Evolutionary conservation across 2,797 vertebrate genomes (phyloP).

Genomic region (Capromys pilorides): DNA sequence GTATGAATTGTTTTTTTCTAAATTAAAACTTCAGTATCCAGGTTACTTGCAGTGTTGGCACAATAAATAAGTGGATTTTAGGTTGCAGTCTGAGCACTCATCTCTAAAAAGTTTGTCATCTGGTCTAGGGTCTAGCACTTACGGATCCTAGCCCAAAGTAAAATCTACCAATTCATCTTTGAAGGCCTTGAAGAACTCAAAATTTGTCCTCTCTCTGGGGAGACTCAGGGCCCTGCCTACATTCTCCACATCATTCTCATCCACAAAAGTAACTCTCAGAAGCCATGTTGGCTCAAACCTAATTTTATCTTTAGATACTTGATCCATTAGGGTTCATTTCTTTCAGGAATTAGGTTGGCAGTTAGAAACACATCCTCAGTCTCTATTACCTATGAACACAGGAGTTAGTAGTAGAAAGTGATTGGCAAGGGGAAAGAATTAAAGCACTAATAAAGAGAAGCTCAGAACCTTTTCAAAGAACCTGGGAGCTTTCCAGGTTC

Average conservation of each 20-base stretch:
- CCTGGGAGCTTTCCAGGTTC: not conserved
- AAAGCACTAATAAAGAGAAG: not conserved
- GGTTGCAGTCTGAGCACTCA: not conserved
- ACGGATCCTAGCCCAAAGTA: not conserved
- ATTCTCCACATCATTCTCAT: not conserved
- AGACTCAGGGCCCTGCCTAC: not conserved
- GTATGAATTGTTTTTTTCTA: not conserved
- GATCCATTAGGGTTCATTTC: slow-evolving; percentile 43
- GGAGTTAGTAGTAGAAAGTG: not conserved
- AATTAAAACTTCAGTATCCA: not conserved
- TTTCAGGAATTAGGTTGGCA: slow-evolving; percentile 37
- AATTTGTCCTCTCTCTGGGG: not conserved
- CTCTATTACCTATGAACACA: slow-evolving; percentile 5
- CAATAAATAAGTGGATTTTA: not conserved
- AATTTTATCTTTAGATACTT: not conserved
- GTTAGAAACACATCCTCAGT: slow-evolving; percentile 37
- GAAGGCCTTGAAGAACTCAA: not conserved
- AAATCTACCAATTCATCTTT: not conserved
- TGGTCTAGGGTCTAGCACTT: not conserved
- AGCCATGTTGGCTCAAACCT: not conserved
- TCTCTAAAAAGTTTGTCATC: not conserved
- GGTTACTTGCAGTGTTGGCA: not conserved
- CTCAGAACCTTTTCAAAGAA: not conserved
- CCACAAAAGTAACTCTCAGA: not conserved
- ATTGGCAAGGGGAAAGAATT: not conserved